These are phyloP conservation scores for Corbicula japonica DNA, from an alignment of 2,888 invertebrate species.

Conservation along the genomic window DNA sequence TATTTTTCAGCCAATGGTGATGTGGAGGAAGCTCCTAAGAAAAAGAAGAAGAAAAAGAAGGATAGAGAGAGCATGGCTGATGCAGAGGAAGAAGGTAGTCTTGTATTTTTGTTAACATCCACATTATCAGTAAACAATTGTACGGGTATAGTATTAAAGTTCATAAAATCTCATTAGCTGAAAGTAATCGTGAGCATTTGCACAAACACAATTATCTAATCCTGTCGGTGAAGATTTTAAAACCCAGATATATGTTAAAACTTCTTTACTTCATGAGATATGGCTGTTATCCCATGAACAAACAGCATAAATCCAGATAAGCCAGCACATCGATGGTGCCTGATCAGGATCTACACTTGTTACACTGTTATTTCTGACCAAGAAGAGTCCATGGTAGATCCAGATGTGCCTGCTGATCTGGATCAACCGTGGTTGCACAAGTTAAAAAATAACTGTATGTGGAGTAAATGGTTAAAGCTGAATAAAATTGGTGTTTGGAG, in stretches of 20 bases:
- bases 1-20: too few species aligned
- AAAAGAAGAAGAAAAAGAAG: constrained; percentile 68
- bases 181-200: neutral
- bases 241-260: neutral
- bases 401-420: too few species aligned
- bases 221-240: neutral
- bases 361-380: too few species aligned
- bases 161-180: neutral
- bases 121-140: neutral
- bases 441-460: neutral
- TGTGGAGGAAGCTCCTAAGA: constrained; percentile 65
- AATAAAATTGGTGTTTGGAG: neutral
- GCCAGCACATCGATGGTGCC: too few species aligned
- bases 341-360: too few species aligned
- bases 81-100: constrained; percentile 32
- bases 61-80: constrained; percentile 58
- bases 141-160: neutral
- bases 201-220: neutral
- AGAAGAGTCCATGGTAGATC: too few species aligned
- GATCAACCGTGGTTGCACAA: too few species aligned
- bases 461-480: neutral
- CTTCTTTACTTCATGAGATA: too few species aligned
- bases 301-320: too few species aligned
- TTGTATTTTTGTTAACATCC: neutral
- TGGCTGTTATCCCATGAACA: too few species aligned